A percentile compares a stretch with the other conserved stretches of the same genome.
phyloP scores from a whole-genome alignment of 2,113 vertebrate genomes.

The Aspidoscelis tigris region DNA sequence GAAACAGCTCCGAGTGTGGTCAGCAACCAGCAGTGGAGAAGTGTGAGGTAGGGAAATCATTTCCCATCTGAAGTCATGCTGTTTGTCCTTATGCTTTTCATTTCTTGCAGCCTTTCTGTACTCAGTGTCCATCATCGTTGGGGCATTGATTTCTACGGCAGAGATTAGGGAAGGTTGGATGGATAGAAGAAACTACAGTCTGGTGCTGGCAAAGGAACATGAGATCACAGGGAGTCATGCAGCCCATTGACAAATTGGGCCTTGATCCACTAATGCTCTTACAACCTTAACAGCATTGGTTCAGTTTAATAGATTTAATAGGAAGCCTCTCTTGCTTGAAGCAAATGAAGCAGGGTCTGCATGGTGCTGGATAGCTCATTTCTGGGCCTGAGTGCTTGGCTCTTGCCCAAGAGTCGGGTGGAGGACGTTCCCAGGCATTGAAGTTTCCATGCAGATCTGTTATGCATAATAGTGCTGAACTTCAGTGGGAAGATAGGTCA shows the following conservation, averaged over 20 bases:
- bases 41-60: slow-evolving; percentile 87
- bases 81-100: no score
- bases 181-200: background rate
- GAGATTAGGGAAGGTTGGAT: background rate
- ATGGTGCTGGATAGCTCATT: no score
- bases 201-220: background rate
- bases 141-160: background rate
- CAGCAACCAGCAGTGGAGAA: slow-evolving; percentile 95
- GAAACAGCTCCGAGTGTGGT: slow-evolving; percentile 92
- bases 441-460: no score
- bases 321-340: background rate
- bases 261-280: no score
- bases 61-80: background rate
- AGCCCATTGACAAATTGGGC: background rate
- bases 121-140: background rate
- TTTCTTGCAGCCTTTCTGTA: background rate
- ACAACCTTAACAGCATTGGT: background rate
- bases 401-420: no score
- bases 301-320: background rate
- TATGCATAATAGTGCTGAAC: no score
- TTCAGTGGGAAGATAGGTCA: no score
- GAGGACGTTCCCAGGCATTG: no score
- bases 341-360: background rate
- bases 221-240: no score
- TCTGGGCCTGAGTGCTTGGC: no score